Base-by-base conservation (phyloP, 2,797 vertebrate species). In the Acrocephalus scirpaceus region DNA sequence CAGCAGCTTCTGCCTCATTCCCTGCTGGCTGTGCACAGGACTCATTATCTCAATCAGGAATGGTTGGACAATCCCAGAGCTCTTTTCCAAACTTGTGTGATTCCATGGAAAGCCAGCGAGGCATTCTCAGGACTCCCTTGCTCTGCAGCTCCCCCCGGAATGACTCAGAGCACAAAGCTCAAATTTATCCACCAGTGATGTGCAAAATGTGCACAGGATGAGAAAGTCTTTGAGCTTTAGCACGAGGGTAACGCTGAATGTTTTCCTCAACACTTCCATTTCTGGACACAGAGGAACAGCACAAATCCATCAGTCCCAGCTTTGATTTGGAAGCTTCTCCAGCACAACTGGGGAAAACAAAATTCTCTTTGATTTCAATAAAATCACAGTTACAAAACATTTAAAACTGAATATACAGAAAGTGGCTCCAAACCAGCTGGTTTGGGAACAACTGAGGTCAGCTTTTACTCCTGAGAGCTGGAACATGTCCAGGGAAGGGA, bases 21-120 rank as follows among this genome's bases (percentile, higher is more conserved):
- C 66, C 78, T 70, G 78, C 56, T 16, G 54, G 9, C 77, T 48
- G 16, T 48, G 53, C 38, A 38, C 36, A 14, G 18, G 34, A 29
- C 30, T 66, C 70, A 10, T 1, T 3, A 19, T 9, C 47, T 20
- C 26, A 3, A 0, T 1, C 57, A 27, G 15, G 18, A 26, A 8
- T 23, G 23, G 12, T 0, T 15, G 65, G 9, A 6, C 36, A 22
- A 1, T 23, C 44, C 19, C 15, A 9, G 42, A 27, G 51, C 16
- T 26, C 19, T 29, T 45, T 20, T 3, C 60, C 76, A 25, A 44
- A 18, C 8, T 16, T 10, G 13, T 29, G 23, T 1, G 44, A 4
- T 4, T 16, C 18, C 25, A 16, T 10, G 74, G 72, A 13, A 12
- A 44, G 40, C 26, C 86, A 88, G 58, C 5, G 3, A 76, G 62